These are phyloP conservation scores for Callipepla californica DNA, from an alignment of 2,113 vertebrate species.

Conservation along the genomic window DNA sequence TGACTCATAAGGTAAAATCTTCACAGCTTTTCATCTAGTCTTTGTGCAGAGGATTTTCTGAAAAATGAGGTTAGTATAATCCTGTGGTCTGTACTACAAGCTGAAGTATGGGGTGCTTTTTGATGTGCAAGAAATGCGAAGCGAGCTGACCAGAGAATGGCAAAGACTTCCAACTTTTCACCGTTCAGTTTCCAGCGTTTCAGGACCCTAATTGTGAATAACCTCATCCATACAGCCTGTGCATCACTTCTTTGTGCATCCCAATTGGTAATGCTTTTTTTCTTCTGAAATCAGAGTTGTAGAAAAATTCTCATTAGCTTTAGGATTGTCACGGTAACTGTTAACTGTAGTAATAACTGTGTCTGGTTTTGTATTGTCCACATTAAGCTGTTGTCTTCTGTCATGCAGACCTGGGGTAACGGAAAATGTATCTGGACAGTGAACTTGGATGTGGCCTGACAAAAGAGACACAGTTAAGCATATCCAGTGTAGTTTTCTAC, in stretches of 20 bases:
- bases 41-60: slow-evolving; percentile 40
- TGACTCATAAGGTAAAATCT: neutral
- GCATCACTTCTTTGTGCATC: neutral
- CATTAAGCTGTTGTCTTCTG: neutral
- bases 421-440: neutral
- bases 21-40: slow-evolving; percentile 9
- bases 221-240: neutral
- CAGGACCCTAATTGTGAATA: neutral
- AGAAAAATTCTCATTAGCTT: neutral
- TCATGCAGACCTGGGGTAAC: neutral
- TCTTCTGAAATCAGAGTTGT: neutral
- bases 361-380: neutral
- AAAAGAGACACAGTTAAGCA: neutral
- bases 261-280: fast-evolving
- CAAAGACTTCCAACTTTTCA: neutral
- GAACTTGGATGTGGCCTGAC: neutral
- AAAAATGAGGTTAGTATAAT: neutral
- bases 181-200: neutral
- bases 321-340: neutral
- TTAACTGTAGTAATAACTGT: neutral
- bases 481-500: neutral
- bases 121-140: neutral
- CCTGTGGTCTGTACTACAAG: neutral
- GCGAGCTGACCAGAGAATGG: neutral
- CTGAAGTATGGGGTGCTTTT: neutral